Percentiles rank a stretch among this genome's conserved stretches.
phyloP scores from a whole-genome alignment of 2,888 invertebrate genomes.

The Seira sanloemensis region DNA sequence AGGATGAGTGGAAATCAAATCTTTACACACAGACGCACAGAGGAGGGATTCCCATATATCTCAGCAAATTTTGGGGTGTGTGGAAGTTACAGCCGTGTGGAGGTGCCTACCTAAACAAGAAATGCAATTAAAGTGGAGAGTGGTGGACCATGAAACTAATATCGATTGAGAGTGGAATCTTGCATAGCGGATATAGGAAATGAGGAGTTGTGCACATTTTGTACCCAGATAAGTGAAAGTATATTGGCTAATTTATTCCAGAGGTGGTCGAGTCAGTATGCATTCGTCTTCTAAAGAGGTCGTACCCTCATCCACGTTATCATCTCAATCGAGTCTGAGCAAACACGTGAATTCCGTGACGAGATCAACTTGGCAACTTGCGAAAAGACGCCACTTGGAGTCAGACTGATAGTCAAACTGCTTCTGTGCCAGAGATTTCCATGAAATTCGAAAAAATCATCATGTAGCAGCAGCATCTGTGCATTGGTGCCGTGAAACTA shows the following conservation, averaged over 20 bases:
- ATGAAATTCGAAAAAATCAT: not conserved
- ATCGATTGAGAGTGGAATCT: not conserved
- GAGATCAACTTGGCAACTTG: not conserved
- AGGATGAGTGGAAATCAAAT: constrained; percentile 38
- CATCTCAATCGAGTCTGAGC: not conserved
- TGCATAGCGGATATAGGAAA: constrained; percentile 6
- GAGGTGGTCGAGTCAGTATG: constrained; percentile 34
- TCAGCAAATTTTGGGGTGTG: not conserved
- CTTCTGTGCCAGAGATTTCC: not conserved
- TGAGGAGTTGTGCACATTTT: constrained; percentile 1
- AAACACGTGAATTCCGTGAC: too few relatives aligned
- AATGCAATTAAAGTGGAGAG: not conserved
- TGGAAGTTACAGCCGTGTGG: too few relatives aligned
- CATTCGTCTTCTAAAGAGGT: constrained; percentile 22
- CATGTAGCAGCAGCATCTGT: not conserved
- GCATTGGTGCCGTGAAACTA: not conserved
- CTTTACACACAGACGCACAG: too few relatives aligned
- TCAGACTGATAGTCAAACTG: not conserved
- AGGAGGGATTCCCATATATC: not conserved
- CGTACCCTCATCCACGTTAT: not conserved
- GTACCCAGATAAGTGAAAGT: constrained; percentile 28
- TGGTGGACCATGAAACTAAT: constrained; percentile 53
- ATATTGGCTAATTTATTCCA: constrained; percentile 50
- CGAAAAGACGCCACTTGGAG: not conserved
- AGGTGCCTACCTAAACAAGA: not conserved